Evolutionary conservation across 2,888 invertebrate genomes (phyloP).

Genomic region (Xylophagus ater): DNA sequence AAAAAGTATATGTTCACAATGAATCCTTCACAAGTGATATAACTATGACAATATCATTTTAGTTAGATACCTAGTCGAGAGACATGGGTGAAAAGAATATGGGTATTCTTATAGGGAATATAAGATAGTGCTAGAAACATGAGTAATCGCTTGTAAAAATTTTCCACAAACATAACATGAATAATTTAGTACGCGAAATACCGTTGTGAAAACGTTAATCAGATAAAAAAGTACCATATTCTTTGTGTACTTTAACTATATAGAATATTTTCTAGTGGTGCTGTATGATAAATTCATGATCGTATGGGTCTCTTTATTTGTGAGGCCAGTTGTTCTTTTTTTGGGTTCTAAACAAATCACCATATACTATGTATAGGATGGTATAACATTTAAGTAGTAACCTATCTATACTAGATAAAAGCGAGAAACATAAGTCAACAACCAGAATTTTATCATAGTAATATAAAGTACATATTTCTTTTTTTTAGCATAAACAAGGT

Average conservation of each 20-base stretch:
- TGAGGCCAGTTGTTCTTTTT: too few relatives aligned
- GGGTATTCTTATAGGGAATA: slow-evolving; percentile 10
- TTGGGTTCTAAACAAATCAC: too few relatives aligned
- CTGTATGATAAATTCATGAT: slow-evolving; percentile 11
- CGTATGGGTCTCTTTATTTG: slow-evolving; percentile 4
- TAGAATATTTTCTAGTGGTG: slow-evolving; percentile 6
- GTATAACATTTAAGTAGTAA: too few relatives aligned
- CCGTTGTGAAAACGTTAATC: slow-evolving; percentile 19
- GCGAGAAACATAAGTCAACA: slow-evolving; percentile 9
- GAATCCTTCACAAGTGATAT: too few relatives aligned
- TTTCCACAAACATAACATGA: slow-evolving; percentile 17
- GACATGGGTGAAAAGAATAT: slow-evolving; percentile 5
- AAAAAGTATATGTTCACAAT: too few relatives aligned
- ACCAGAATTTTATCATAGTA: too few relatives aligned
- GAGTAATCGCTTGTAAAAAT: slow-evolving; percentile 18
- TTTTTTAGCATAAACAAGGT: too few relatives aligned
- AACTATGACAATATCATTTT: background rate
- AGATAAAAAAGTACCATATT: slow-evolving; percentile 15
- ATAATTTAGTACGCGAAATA: slow-evolving; percentile 18
- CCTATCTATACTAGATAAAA: too few relatives aligned
- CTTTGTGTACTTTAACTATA: background rate
- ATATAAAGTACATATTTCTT: too few relatives aligned
- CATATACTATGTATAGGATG: too few relatives aligned
- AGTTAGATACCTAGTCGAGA: background rate
- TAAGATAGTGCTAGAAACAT: slow-evolving; percentile 16